Evolutionary conservation across 1,140 invertebrate genomes (phyloP).

Genomic region (Lepidostoma basale): DNA sequence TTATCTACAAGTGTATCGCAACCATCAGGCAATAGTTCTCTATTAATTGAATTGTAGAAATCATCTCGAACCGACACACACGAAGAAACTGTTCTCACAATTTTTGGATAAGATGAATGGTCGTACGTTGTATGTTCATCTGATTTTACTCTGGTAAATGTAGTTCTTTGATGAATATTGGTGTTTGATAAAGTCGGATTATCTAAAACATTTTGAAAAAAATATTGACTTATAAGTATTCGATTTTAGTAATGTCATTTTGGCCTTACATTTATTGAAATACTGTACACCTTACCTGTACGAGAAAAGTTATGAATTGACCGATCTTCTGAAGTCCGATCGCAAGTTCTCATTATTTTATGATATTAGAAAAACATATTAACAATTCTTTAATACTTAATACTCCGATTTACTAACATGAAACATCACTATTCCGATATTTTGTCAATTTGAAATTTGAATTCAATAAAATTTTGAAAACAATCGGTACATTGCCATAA

Average conservation of each 20-base stretch:
- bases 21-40: conserved; percentile 2
- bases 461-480: too few relatives aligned
- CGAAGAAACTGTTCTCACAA: neutral
- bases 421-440: too few relatives aligned
- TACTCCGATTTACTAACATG: too few relatives aligned
- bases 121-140: neutral
- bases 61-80: neutral
- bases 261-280: too few relatives aligned
- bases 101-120: neutral
- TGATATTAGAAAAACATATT: neutral
- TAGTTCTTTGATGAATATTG: conserved; percentile 4
- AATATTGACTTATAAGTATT: neutral
- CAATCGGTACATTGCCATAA: too few relatives aligned
- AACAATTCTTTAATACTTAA: too few relatives aligned
- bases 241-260: neutral
- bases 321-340: neutral
- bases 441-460: too few relatives aligned
- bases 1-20: neutral
- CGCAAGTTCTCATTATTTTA: conserved; percentile 12
- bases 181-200: neutral
- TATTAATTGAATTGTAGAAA: neutral
- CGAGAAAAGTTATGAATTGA: neutral
- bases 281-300: neutral
- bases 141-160: neutral
- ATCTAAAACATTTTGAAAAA: neutral